Base-by-base conservation (phyloP, 2,113 vertebrate species). In the Girardinichthys multiradiatus region DNA sequence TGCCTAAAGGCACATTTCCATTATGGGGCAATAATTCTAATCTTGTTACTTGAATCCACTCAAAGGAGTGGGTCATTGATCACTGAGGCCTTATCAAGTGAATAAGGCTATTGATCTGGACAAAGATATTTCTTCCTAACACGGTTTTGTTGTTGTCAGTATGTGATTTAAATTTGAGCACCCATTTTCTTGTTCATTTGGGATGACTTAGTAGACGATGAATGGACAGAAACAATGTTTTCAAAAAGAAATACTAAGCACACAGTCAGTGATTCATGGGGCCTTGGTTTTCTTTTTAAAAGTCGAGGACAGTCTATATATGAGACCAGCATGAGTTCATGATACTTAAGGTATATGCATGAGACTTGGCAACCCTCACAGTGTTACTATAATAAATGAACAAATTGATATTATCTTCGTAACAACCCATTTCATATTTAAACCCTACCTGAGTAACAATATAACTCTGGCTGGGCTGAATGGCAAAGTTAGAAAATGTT, bases 21-120 rank as follows among this genome's bases (percentile, higher is more conserved):
- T 89, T 86, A 82, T 84, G 78, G 75, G 86, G 88, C 84, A 86
- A 92, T 93, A 91, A 93, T 92, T 93, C 89, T 91, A 91, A 92
- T 92, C 72, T 89, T 92, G 93, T 94, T 92, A 93, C 91, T 91
- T 91, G 90, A 91, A 90, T 91, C 91, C 88, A 91, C 87, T 90
- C 82, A 91, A 90, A 92, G 84, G 67, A 87, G 84, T 72, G 79
- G 81, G 74, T 83, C 84, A 93, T 92, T 90, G 90, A 92, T 90
- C 83, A 87, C 83, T 21, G 51, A 86, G 64, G 83, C 81, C 87
- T 83, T 81, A 91, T 84, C 79, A 83, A 90, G 88, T 84, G 86
- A 91, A 86, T 84, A 87, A 70, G 54, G 73, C 70, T 84, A 91
- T 92, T 74, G 87, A 93, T 90, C 86, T 24, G 61, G 67, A 87